Base-by-base conservation (phyloP, 2,797 vertebrate species). In the Eulemur rubriventer region DNA sequence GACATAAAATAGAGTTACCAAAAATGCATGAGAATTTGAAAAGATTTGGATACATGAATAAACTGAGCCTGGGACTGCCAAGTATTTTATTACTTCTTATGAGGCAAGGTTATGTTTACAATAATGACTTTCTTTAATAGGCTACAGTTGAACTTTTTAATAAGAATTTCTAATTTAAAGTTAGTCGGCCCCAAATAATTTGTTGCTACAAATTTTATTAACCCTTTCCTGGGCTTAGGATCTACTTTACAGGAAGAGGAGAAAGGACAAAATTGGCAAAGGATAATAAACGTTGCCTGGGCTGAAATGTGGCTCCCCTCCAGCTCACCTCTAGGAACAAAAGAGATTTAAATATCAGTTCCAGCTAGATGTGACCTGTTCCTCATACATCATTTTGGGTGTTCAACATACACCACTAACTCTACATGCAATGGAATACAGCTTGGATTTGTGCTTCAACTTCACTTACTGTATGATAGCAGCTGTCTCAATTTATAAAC, bases 91-190 rank as follows among this genome's bases (percentile, higher is more conserved):
- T 98, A 89, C 57, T 96, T 96, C 67, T 96, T 97, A 7, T 46
- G 95, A 97, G 35, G 55, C 86, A 98, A 96, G n/a, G 48, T 96
- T 96, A 96, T 88, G 52, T 95, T 97, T 97, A 96, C 35, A 95
- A 22, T 59, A 94, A 95, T 89, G 87, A 95, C 20, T 96, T 94
- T 76, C 52, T 97, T 95, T 96, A 94, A 97, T 91, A 22, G 43
- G 57, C 4, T 33, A 80, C 33, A 17, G 17, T 57, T 93, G 67
- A 96, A 97, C 78, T 93, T 81, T 84, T 97, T 63, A 63, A 96
- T 79, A 82, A 69, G 86, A 57, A 80, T 91, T 96, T 97, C 69
- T 97, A 95, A 61, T 80, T 97, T 96, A 91, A 93, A 94, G 70
- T 95, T 96, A 89, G 84, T 84, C 83, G 93, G 33, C 10, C 63